Base-by-base conservation (phyloP, 2,113 vertebrate genomes). In the Ceuthmochares aereus region DNA sequence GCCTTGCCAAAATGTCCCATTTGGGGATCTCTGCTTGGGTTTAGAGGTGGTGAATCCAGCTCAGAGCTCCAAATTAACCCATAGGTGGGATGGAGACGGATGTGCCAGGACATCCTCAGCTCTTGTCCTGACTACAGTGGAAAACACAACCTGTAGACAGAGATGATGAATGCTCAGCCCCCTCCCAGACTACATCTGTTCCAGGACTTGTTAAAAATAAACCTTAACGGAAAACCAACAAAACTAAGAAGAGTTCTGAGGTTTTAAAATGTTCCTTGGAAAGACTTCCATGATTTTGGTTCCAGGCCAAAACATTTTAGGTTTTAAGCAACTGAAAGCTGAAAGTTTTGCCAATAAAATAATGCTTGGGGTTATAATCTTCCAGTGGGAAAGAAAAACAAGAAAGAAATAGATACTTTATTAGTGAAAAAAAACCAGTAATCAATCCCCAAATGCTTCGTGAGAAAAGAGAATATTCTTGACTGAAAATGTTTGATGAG, bases 321-420 rank as follows among this genome's bases (percentile, higher is more conserved):
- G 55, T 73, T 95, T 96, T 73, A 58, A 68, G 63, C 55, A 77
- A 69, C 59, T 45, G 59, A 87, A 89, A 84, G 62, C 74, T 40
- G 62, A 73, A 83, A 52, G 18, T 30, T 83, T 90, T 88, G 72
- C 83, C 70, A 95, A 27, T 80, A 70, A 85, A 86, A 63, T 36
- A 74, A 42, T 0, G 0, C 36, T 85, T 81, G 51, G 73, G 55
- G 63, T 73, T 95, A 90, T 89, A 84, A 70, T 88, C 32, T 86
- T 80, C 90, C 40, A 77, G 34, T 56, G 59, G 79, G 59, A 92
- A 88, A 83, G 55, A 73, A 72, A 90, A 94, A 34, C 49, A 90
- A 76, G 54, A 68, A 78, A 91, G 34, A 68, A 93, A 85, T 59
- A 52, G 25, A 32, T 55, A 37, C 14, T 93, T 79, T 66, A 76